phyloP scores from a whole-genome alignment of 2,888 invertebrate species.

The Deilephila porcellus region DNA sequence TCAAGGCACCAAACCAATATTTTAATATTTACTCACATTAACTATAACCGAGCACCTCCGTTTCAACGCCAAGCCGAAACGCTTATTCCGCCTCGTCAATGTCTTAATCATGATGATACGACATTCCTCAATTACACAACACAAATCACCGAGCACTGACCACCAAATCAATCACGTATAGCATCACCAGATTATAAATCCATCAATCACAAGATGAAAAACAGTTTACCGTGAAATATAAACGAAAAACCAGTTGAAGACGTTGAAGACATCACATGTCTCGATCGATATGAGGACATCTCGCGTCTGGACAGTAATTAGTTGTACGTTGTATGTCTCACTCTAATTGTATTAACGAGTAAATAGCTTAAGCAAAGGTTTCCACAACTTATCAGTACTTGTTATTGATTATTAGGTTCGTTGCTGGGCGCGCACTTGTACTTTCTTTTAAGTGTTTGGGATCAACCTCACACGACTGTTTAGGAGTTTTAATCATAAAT shows the following conservation, averaged over 20 bases:
- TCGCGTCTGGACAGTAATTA: conserved; percentile 57
- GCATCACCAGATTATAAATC: not conserved
- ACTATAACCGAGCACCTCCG: conserved; percentile 42
- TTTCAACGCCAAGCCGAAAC: conserved; percentile 40
- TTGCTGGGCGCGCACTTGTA: not conserved
- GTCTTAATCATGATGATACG: conserved; percentile 38
- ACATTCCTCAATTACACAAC: conserved; percentile 28
- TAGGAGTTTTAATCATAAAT: not conserved
- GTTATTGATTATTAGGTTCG: conserved; percentile 26
- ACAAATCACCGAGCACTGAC: conserved; percentile 35
- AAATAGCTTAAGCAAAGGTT: conserved; percentile 31
- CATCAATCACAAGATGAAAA: not conserved
- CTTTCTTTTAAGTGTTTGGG: not conserved
- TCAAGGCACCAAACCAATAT: no score
- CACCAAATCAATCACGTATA: not conserved
- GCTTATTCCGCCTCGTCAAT: conserved; percentile 32
- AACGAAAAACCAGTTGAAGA: not conserved
- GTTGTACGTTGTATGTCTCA: conserved; percentile 64
- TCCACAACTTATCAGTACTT: conserved; percentile 28
- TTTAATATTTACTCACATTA: conserved; percentile 44
- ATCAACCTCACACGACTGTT: not conserved
- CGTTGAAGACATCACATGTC: conserved; percentile 45
- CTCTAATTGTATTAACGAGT: conserved; percentile 69
- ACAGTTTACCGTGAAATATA: not conserved
- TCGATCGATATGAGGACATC: conserved; percentile 61